Percentiles rank a stretch among this genome's conserved stretches.
phyloP scores from a whole-genome alignment of 2,113 vertebrate species.

The Leptobrachium ailaonicum region DNA sequence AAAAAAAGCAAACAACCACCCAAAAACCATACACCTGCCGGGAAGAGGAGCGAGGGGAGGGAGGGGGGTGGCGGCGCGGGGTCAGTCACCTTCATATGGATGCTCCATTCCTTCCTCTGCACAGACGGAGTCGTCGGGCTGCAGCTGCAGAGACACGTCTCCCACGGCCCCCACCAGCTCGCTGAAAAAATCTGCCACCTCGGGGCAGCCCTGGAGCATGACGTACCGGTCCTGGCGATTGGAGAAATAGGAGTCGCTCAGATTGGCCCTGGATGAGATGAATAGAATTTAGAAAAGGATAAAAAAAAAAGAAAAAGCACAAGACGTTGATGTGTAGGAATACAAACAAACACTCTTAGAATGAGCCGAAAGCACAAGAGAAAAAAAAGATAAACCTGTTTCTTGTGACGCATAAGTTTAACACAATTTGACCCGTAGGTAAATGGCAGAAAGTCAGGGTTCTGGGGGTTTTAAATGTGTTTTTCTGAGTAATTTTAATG shows the following conservation, averaged over 20 bases:
- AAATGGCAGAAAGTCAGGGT: too few relatives aligned
- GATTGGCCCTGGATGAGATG: constrained; percentile 77
- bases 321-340: too few relatives aligned
- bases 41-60: background rate
- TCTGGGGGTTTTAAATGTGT: too few relatives aligned
- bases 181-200: constrained; percentile 90
- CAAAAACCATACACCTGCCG: background rate
- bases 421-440: too few relatives aligned
- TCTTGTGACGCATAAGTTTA: too few relatives aligned
- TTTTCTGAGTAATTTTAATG: too few relatives aligned
- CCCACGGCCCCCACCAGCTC: constrained; percentile 86
- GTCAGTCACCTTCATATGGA: constrained; percentile 81
- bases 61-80: background rate
- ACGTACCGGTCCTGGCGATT: constrained; percentile 97
- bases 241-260: constrained; percentile 97
- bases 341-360: too few relatives aligned
- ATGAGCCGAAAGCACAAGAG: too few relatives aligned
- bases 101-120: constrained; percentile 88
- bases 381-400: too few relatives aligned
- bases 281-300: background rate
- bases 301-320: background rate
- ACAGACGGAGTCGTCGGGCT: constrained; percentile 77
- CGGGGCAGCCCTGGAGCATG: constrained; percentile 83
- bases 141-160: constrained; percentile 87
- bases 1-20: background rate